phyloP scores from a whole-genome alignment of 2,113 vertebrate genomes.

The Aptenodytes patagonicus region DNA sequence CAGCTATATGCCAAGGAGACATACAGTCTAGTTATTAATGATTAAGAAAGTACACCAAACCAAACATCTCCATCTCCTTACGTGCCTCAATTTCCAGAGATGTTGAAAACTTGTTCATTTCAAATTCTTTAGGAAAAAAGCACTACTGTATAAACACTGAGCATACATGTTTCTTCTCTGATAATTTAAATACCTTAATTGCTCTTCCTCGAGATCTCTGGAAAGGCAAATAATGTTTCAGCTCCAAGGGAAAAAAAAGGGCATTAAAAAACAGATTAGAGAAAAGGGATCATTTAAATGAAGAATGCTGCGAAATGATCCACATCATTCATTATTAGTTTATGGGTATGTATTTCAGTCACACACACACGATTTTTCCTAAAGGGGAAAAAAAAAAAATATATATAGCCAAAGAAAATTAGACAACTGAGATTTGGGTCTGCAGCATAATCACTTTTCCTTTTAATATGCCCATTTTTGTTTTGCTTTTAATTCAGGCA shows the following conservation, averaged over 20 bases:
- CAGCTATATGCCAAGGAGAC: neutral
- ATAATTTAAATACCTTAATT: neutral
- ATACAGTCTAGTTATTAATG: neutral
- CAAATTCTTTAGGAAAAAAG: neutral
- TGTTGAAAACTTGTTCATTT: neutral
- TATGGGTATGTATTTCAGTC: neutral
- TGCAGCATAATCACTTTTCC: neutral
- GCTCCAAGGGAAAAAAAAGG: neutral
- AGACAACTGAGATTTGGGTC: neutral
- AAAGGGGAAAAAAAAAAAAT: neutral
- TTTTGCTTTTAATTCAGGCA: neutral
- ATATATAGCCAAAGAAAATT: neutral
- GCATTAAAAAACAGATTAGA: neutral
- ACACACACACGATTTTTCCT: neutral
- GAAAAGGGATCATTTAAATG: neutral
- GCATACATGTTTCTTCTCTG: neutral
- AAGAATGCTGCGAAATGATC: neutral
- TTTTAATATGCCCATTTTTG: neutral
- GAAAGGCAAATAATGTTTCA: neutral
- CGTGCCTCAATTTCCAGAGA: neutral
- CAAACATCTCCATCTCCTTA: accelerated
- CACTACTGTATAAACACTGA: neutral
- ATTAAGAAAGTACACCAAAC: neutral
- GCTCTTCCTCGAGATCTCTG: neutral
- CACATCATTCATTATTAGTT: neutral